Evolutionary conservation across 2,797 vertebrate genomes (phyloP).

Genomic region (Meda fulgida): DNA sequence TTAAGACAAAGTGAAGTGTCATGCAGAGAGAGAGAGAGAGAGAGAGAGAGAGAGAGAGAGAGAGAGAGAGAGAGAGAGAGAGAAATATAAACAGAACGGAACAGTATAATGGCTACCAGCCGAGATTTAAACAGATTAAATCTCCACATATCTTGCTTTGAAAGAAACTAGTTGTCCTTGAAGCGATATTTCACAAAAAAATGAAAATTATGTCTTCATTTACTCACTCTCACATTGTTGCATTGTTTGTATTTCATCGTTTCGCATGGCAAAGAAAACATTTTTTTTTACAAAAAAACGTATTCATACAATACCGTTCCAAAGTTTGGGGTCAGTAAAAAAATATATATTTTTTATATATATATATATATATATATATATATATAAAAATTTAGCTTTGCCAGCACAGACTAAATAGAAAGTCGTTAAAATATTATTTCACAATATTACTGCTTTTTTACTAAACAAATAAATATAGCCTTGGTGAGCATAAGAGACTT

Average conservation of each 20-base stretch:
- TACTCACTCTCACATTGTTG: neutral
- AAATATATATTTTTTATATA: too few relatives aligned
- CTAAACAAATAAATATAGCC: neutral
- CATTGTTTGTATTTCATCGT: too few relatives aligned
- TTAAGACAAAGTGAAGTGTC: constrained; percentile 3
- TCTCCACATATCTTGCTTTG: neutral
- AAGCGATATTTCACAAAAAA: neutral
- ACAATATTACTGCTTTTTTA: neutral
- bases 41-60: too few relatives aligned
- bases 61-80: constrained; percentile 17
- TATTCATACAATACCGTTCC: neutral
- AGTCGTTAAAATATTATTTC: neutral
- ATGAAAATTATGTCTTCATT: neutral
- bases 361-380: too few relatives aligned
- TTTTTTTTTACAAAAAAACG: too few relatives aligned
- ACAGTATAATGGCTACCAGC: neutral
- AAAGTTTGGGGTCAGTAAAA: neutral
- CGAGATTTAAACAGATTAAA: neutral
- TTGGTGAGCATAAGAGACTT: neutral
- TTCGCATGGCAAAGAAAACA: neutral
- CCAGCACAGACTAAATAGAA: neutral
- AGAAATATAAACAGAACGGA: neutral
- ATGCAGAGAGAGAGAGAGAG: neutral
- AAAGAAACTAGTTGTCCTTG: neutral
- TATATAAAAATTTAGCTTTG: too few relatives aligned